Conservation (phyloP, 2,113 vertebrate genomes). For the Siniperca knerii region DNA sequence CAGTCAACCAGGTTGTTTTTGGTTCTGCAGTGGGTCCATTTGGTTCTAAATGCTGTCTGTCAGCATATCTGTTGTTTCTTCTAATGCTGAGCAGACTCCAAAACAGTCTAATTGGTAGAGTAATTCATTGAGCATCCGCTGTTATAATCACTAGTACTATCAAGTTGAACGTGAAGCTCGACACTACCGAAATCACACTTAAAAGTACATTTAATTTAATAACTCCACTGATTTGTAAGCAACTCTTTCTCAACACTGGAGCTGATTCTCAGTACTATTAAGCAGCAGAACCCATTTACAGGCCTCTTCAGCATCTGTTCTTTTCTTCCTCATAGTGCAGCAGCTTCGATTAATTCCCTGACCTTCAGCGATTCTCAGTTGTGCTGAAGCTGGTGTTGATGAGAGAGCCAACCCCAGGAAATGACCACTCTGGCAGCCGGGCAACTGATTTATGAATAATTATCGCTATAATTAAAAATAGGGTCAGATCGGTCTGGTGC, state of each 20-base stretch:
- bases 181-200: not conserved
- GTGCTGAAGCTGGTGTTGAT: slow-evolving; percentile 2
- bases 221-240: slow-evolving; percentile 13
- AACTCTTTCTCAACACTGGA: not conserved
- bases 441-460: slow-evolving; percentile 59
- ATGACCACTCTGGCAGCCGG: slow-evolving; percentile 20
- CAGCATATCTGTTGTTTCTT: not conserved
- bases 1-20: not conserved
- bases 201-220: not conserved
- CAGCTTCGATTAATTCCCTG: slow-evolving; percentile 49
- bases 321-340: slow-evolving; percentile 8
- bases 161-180: not conserved
- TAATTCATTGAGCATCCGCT: slow-evolving; percentile 31
- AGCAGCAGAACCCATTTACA: not conserved
- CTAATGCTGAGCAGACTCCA: not conserved
- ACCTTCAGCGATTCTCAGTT: slow-evolving; percentile 53
- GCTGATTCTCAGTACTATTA: not conserved
- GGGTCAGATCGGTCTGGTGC: not conserved
- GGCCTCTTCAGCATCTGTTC: slow-evolving; percentile 10
- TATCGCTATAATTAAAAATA: slow-evolving; percentile 41
- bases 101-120: not conserved
- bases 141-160: not conserved
- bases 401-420: slow-evolving; percentile 37
- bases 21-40: not conserved
- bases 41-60: slow-evolving; percentile 13